phyloP scores from a whole-genome alignment of 2,888 invertebrate genomes.

The Parascotia fuliginaria region DNA sequence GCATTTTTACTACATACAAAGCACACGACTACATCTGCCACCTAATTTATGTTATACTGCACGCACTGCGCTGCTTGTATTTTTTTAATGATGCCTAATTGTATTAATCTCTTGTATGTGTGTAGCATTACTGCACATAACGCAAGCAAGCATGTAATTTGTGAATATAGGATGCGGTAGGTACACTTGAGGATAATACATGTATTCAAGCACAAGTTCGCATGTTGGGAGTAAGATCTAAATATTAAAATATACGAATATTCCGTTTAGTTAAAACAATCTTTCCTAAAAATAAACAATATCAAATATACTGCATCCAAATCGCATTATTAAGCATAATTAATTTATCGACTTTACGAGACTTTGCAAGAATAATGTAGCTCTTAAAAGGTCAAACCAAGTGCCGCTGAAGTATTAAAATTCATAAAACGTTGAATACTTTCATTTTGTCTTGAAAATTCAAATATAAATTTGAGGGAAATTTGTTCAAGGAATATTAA shows the following conservation, averaged over 20 bases:
- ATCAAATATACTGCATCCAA: background rate
- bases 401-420: conserved; percentile 29
- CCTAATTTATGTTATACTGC: too few relatives aligned
- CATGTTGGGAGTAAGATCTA: too few relatives aligned
- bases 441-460: conserved; percentile 31
- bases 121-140: too few relatives aligned
- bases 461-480: conserved; percentile 28
- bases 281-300: background rate
- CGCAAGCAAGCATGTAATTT: too few relatives aligned
- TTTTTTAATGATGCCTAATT: too few relatives aligned
- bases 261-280: background rate
- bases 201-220: too few relatives aligned
- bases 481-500: conserved; percentile 37
- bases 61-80: too few relatives aligned
- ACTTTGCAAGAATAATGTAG: conserved; percentile 1
- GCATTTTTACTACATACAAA: too few relatives aligned
- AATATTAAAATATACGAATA: background rate
- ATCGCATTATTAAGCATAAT: background rate
- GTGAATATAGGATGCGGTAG: too few relatives aligned
- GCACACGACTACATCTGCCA: too few relatives aligned
- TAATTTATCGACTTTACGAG: conserved; percentile 12
- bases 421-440: conserved; percentile 35
- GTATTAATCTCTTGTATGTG: too few relatives aligned
- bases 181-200: too few relatives aligned
- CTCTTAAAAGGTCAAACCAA: conserved; percentile 21